Base-by-base conservation (phyloP, 1,140 invertebrate genomes). In the Zaprionus davidi region DNA sequence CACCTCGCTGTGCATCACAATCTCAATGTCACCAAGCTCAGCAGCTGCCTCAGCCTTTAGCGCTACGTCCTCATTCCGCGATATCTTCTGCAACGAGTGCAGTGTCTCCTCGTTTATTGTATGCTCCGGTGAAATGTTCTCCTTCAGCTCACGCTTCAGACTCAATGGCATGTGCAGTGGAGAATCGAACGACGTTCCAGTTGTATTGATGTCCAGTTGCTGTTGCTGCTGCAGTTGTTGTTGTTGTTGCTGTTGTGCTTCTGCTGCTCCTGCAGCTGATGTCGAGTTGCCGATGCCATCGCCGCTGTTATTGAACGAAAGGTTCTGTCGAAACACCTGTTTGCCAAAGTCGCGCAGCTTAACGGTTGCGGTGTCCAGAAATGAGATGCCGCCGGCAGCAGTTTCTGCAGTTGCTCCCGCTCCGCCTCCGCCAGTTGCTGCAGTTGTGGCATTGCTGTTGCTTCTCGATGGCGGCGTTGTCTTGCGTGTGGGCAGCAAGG, bases 71-170 rank as follows among this genome's bases (percentile, higher is more conserved):
- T 81, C 67, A 3, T 63, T 64, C 11, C 73, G 74, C 12, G 82
- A 70, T 3, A 91, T 41, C 56, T 91, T 92, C 24, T 92, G 86
- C 13, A 92, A 51, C 24, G 78, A 77, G 24, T 90, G 88, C 49
- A 93, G 57, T n/a, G 88, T 92, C 38, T 92, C 91, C 74, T 92
- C 90, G 7, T 91, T 92, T 9, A 92, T 92, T 34, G 92, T 93
- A 51, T 93, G 92, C 64, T 92, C 91, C 15, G 92, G 92, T 36
- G 92, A 92, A 24, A 92, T 92, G 68, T 93, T 92, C 72, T 93
- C 92, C 62, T 93, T 93, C 5, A 93, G 79, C 65, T 92, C 90
- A 49, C 82, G 79, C 66, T 93, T 92, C 15, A 93, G 60, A 31
- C 86, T 88, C 44, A 65, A 71, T 28, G 91, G 84, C 76, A 92